Evolutionary conservation across 2,113 vertebrate genomes (phyloP), one percentile per base, ranked within the genome.

Genomic region (Phalacrocorax aristotelis): DNA sequence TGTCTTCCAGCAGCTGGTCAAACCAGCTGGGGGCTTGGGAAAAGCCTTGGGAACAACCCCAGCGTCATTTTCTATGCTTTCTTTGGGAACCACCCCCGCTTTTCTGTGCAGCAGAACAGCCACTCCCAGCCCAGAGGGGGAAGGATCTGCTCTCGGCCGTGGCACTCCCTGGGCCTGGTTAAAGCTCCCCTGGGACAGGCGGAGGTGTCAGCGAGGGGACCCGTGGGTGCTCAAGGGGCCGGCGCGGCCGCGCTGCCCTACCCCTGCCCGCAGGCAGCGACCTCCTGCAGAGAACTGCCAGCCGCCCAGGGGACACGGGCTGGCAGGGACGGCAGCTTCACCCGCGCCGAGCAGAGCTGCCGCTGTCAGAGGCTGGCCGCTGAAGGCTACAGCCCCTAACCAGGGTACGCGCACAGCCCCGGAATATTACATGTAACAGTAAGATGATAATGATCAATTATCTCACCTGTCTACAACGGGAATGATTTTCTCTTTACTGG

Each of bases 211-310:
- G 21, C 2, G 32, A 23, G 6, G 61, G 61, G 49, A 36, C 70
- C 21, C 20, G 2, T 2, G 11, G 61, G 27, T 5, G 26, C 25
- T 7, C 4, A 2, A 18, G 46, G 46, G 49, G 11, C 29, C 5
- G 8, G 51, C 15, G 55, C 5, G 7, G 32, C 26, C 34, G 5
- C 6, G 62, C 29, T n/a, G 46, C 46, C 46, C 23, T 5, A 7
- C 21, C 30, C 65, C 15, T 25, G 32, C 30, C 55, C 55, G 30
- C 55, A 5, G 12, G 52, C 44, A n/a, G 32, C 2, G 19, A 49
- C 54, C 26, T 23, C 19, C 68, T 19, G 3, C 36, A 7, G 15
- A 17, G 4, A 32, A 13, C 38, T 10, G 40, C 27, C 44, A 7
- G 29, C 32, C 12, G 11, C 69, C 15, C 11, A 6, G 20, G 46